These are phyloP conservation scores for Argyrosomus japonicus DNA, from an alignment of 2,113 vertebrate genomes.

Conservation along the genomic window DNA sequence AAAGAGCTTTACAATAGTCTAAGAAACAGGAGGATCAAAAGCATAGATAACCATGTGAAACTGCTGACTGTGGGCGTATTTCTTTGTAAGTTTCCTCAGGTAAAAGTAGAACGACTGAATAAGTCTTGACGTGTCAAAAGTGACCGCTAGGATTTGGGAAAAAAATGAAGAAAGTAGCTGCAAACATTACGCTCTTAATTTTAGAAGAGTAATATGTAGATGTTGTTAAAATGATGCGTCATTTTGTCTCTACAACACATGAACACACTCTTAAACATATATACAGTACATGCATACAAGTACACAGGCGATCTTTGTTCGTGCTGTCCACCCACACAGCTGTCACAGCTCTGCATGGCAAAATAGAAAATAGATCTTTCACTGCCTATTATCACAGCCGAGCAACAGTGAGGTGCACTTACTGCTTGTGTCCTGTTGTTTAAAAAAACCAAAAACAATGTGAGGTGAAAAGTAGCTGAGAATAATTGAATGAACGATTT, in stretches of 20 bases:
- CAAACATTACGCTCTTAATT: slow-evolving; percentile 2
- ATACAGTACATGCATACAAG: background rate
- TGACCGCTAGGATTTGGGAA: no score
- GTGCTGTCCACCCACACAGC: slow-evolving; percentile 58
- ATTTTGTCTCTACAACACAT: background rate
- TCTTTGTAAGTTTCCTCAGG: no score
- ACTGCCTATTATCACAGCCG: slow-evolving; percentile 44
- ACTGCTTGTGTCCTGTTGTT: slow-evolving; percentile 10
- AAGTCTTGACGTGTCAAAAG: no score
- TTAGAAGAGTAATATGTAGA: background rate
- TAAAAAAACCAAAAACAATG: background rate
- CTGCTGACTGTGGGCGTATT: background rate
- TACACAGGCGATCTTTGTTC: slow-evolving; percentile 18
- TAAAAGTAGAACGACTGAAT: no score
- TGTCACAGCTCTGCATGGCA: slow-evolving; percentile 55
- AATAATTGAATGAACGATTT: background rate
- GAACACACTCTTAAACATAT: background rate
- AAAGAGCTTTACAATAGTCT: background rate
- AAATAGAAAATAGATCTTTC: slow-evolving; percentile 61
- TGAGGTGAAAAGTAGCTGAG: no score
- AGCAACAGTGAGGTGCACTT: slow-evolving; percentile 22
- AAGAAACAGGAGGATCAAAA: background rate
- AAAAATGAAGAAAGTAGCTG: background rate
- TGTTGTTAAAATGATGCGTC: background rate
- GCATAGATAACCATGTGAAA: background rate